Evolutionary conservation across 2,797 vertebrate genomes (phyloP), one percentile per base, ranked within the genome.

Genomic region (Diglossa cyanea): DNA sequence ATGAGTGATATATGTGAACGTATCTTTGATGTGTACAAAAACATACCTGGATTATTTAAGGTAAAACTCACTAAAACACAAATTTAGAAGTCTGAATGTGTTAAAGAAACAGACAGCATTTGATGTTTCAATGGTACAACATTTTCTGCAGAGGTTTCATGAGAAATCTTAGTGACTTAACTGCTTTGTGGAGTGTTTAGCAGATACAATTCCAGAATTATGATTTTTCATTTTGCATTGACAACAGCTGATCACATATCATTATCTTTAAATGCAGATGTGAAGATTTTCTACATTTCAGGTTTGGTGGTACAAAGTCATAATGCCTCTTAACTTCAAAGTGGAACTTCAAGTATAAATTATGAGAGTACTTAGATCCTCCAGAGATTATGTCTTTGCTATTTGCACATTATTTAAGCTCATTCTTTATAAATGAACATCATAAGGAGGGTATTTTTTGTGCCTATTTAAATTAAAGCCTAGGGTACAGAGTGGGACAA

Each of bases 91-190:
- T 20, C 23, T 28, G 30, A 31, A 6, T 55, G 8, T 35, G 3
- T 66, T 66, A 63, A 57, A 58, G 19, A 33, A 26, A 71, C 53
- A 68, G 9, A 9, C 3, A 78, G 3, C 4, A 35, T 25, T 51
- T 45, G 9, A n/a, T 66, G 5, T 60, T 78, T 51, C 13, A 63
- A 5, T 0, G 0, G 19, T 31, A 76, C 47, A 72, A 3, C 7
- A 33, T 62, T 79, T 74, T 76, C n/a, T 33, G 19, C 13, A 67
- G 11, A 67, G 4, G 0, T 55, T 67, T 54, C 8, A 51, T 24
- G 15, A 72, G 37, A 78, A 75, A 61, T 79, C 23, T 53, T 60
- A 40, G 13, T 67, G 11, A 50, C 5, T 48, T 50, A 48, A 39
- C 6, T 44, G 12, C 16, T 82, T 71, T 11, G 2, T 53, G 42